phyloP scores from a whole-genome alignment of 2,888 invertebrate species.

The Stramonita haemastoma region DNA sequence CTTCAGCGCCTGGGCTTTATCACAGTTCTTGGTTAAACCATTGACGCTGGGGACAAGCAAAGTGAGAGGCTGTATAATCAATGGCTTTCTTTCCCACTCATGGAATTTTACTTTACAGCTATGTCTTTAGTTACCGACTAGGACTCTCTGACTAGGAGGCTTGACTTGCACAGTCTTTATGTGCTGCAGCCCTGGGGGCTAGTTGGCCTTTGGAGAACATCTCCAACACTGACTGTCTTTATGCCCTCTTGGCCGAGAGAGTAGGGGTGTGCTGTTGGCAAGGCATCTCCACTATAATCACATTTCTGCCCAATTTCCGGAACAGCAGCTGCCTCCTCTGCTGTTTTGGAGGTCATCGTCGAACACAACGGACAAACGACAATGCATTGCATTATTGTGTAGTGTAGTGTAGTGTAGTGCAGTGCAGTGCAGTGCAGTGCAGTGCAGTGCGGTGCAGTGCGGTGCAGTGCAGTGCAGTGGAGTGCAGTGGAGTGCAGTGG shows the following conservation, averaged over 20 bases:
- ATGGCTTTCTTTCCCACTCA: not conserved
- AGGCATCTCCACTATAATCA: no score
- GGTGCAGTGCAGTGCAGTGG: no score
- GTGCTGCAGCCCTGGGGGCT: no score
- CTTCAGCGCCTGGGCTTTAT: not conserved
- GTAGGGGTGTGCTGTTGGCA: no score
- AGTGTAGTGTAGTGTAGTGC: not conserved
- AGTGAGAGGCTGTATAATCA: not conserved
- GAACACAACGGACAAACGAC: not conserved
- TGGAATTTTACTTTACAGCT: not conserved
- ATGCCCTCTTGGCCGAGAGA: no score
- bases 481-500: no score
- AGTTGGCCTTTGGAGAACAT: no score
- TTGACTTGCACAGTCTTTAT: no score
- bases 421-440: not conserved
- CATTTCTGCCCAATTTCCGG: no score
- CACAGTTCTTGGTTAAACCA: not conserved
- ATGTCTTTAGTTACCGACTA: not conserved
- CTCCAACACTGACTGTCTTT: no score
- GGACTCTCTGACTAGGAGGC: not conserved
- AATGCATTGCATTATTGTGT: not conserved
- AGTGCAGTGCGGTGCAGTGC: not conserved
- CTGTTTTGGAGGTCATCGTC: no score
- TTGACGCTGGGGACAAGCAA: not conserved
- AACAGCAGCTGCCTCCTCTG: no score